Base-by-base conservation (phyloP, 2,888 invertebrate species). In the Drosophila mercatorum region DNA sequence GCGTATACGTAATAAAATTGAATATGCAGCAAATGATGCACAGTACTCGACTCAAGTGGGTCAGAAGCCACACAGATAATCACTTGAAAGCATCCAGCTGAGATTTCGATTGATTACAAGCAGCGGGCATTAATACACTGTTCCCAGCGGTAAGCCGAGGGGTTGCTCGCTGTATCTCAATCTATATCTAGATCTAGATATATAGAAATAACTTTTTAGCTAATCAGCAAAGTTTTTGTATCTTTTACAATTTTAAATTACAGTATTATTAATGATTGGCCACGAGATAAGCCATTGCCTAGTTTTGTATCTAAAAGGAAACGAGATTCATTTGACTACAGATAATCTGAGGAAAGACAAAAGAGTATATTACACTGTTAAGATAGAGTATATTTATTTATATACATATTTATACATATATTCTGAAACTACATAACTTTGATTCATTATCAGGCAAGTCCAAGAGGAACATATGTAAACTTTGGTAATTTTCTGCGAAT, bases 1-100 rank as follows among this genome's bases (percentile, higher is more conserved):
- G 85, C 84, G 90, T 90, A 83, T 77, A 83, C 66, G 84, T 79
- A 83, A 86, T 90, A 86, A 86, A 72, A 86, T 90, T 83, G 83
- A 88, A 78, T 90, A 86, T 86, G 84, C 86, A 86, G 65, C 77
- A 79, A 80, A 77, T 75, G 75, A 66, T 75, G 69, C 79, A 63
- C 67, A 65, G 57, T 55, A 51, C 64, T 67, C 43, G 66, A 65
- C 31, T 51, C 44, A 46, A 72, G 51, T 62, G 44, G 57, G 51
- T 47, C 56, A 55, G 65, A 11, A 26, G 60, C 53, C 47, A 17
- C 55, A 26, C 57, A 56, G 63, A 80, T 83, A 81, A 81, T 83
- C 80, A 83, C 80, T 81, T 66, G 55, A 60, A 69, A 60, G 58
- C 70, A 56, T 61, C 71, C 80, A 71, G 71, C 56, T 66, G 83